A percentile compares a stretch with the other conserved stretches of the same genome.
phyloP scores from a whole-genome alignment of 2,888 invertebrate species.

The Drosophila setosimentum region DNA sequence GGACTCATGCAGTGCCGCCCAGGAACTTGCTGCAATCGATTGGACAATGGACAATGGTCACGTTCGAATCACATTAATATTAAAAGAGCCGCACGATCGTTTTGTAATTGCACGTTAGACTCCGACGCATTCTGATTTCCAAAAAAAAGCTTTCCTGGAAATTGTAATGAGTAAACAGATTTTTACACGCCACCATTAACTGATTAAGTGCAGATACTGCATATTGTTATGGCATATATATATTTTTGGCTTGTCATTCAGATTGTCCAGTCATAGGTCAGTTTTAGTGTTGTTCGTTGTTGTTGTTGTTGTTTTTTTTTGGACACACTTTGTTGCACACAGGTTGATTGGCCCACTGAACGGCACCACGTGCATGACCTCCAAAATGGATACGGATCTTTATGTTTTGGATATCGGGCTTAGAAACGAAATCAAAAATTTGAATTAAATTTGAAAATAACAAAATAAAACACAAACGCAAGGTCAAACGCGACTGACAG shows the following conservation, averaged over 20 bases:
- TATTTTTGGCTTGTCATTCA: conserved; percentile 39
- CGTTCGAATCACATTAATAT: conserved; percentile 66
- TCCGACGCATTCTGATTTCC: conserved; percentile 22
- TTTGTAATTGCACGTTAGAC: conserved; percentile 54
- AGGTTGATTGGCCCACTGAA: conserved; percentile 56
- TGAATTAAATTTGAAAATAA: conserved; percentile 40
- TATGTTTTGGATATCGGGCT: conserved; percentile 2
- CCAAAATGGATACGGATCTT: conserved; percentile 49
- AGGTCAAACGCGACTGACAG: conserved; percentile 70
- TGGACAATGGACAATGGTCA: conserved; percentile 56
- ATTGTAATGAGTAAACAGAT: conserved; percentile 41
- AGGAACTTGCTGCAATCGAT: conserved; percentile 75
- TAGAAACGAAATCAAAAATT: conserved; percentile 64
- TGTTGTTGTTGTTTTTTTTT: conserved; percentile 32
- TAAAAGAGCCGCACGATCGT: conserved; percentile 29
- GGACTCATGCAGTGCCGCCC: conserved; percentile 52
- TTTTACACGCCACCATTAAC: conserved; percentile 17
- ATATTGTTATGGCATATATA: conserved; percentile 13
- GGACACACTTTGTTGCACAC: conserved; percentile 74
- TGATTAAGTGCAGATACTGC: conserved; percentile 26
- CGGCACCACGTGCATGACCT: conserved; percentile 69
- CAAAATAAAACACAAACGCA: conserved; percentile 63
- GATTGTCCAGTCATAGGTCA: conserved; percentile 56
- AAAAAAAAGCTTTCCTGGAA: conserved; percentile 55
- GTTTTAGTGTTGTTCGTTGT: conserved; percentile 7